Base-by-base conservation (phyloP, 2,113 vertebrate genomes). In the Anser cygnoides region DNA sequence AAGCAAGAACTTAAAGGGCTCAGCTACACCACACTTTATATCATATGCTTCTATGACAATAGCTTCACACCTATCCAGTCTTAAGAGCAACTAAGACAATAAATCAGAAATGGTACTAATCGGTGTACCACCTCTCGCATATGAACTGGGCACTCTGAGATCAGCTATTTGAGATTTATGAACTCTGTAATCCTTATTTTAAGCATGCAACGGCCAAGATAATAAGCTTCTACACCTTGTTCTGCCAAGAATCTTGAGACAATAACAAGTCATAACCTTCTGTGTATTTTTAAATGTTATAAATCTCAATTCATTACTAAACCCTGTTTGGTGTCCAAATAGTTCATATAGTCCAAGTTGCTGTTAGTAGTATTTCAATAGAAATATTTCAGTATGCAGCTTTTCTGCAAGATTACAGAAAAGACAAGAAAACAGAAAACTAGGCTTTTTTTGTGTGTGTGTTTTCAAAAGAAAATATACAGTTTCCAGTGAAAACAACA, bases 201-300 rank as follows among this genome's bases (percentile, higher is more conserved):
- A n/a, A 28, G 49, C 37, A 22, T 1, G 1, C 13, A 13, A 3
- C 0, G 2, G 3, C 18, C 29, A 65, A 22, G 2, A n/a, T 1
- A 67, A 20, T 6, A 25, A 58, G 26, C 18, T 46, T 41, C 41
- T 10, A 11, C 3, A 12, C 14, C 35, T 3, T 13, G 7, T 4
- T 44, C 39, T 52, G 37, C 50, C 29, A 59, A 29, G 19, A 65
- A 10, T 12, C 65, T 39, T 61, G 9, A 46, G 25, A 54, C 22
- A 7, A 33, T 11, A 29, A 21, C 4, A 52, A 46, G 28, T 11
- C 20, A 4, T 5, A 79, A 31, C 23, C 52, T 4, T 6, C 5
- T 7, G 19, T 1, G 0, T 4, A 4, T 26, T 46, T 63, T n/a
- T 6, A 57, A 78, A 20, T 0, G 0, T 4, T 72, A 0, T 1